Conservation (phyloP, 1,140 invertebrate species). For the Mylabris phalerata region DNA sequence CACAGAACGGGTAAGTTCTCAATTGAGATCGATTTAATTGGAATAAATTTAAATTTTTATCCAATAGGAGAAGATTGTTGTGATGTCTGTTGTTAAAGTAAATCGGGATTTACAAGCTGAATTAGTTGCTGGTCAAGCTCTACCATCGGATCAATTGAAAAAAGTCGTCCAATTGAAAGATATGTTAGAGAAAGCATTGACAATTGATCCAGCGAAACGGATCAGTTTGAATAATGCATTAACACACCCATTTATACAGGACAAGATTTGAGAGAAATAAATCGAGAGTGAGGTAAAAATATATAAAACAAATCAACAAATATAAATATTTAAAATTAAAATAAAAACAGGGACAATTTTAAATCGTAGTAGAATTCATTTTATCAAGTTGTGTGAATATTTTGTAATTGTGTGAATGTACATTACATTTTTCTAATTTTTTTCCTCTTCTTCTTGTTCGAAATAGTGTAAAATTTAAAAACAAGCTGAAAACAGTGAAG, state of each 20-base stretch:
- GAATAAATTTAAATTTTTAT: too few species aligned
- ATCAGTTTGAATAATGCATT: slow-evolving; percentile 90
- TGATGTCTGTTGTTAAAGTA: slow-evolving; percentile 85
- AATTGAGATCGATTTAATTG: too few species aligned
- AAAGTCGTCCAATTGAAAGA: slow-evolving; percentile 92
- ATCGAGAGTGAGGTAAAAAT: slow-evolving; percentile 33
- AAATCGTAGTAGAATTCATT: too few species aligned
- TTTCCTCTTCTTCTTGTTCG: too few species aligned
- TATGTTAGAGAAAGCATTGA: slow-evolving; percentile 87
- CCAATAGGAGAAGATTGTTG: slow-evolving; percentile 87
- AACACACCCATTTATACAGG: slow-evolving; percentile 94
- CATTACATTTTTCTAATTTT: too few species aligned
- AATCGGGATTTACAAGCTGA: slow-evolving; percentile 80
- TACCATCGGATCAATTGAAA: slow-evolving; percentile 81
- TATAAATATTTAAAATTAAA: background rate
- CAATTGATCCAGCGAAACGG: slow-evolving; percentile 88
- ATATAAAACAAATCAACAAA: slow-evolving; percentile 10
- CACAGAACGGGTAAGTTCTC: slow-evolving; percentile 86
- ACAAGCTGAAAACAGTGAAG: too few species aligned
- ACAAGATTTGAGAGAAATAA: slow-evolving; percentile 59
- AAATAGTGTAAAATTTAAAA: too few species aligned
- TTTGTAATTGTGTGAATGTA: too few species aligned
- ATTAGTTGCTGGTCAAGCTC: slow-evolving; percentile 77
- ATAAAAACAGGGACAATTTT: too few species aligned
- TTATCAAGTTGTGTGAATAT: too few species aligned